phyloP scores from a whole-genome alignment of 2,888 invertebrate species.

The Apamea epomidion region DNA sequence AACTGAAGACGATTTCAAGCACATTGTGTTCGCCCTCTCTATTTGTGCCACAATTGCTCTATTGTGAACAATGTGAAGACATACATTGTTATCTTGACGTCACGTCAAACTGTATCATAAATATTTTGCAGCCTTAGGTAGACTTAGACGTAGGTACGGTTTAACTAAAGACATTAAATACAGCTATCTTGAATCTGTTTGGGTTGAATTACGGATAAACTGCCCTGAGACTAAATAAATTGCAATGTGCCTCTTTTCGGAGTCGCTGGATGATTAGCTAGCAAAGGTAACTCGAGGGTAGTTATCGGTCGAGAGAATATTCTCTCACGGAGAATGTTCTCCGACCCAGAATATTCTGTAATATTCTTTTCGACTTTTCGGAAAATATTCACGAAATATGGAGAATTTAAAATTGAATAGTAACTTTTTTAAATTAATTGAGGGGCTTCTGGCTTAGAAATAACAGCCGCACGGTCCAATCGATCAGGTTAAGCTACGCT shows the following conservation, averaged over 20 bases:
- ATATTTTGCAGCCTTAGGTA: slow-evolving; percentile 13
- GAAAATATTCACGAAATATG: not conserved
- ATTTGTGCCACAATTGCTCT: slow-evolving; percentile 47
- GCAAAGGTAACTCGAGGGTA: not conserved
- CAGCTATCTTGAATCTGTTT: not conserved
- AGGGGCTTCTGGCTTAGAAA: too few relatives aligned
- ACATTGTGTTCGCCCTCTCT: slow-evolving; percentile 44
- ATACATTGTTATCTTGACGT: slow-evolving; percentile 40
- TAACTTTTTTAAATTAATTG: not conserved
- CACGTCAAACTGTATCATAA: slow-evolving; percentile 31
- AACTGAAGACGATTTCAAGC: slow-evolving; percentile 34
- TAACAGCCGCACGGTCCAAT: too few relatives aligned
- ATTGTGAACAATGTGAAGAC: slow-evolving; percentile 48
- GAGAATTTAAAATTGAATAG: not conserved
- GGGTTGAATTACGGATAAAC: not conserved
- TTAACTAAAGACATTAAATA: not conserved
- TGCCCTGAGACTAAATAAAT: not conserved
- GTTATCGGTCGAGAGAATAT: not conserved
- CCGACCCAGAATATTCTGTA: not conserved
- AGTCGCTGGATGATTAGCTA: not conserved
- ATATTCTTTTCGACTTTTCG: not conserved
- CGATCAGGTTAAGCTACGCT: too few relatives aligned
- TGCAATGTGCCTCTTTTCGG: not conserved
- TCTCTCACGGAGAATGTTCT: not conserved
- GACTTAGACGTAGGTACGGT: not conserved